Evolutionary conservation across 2,888 invertebrate species (phyloP).

Genomic region (Drosophila quasianomalipes): DNA sequence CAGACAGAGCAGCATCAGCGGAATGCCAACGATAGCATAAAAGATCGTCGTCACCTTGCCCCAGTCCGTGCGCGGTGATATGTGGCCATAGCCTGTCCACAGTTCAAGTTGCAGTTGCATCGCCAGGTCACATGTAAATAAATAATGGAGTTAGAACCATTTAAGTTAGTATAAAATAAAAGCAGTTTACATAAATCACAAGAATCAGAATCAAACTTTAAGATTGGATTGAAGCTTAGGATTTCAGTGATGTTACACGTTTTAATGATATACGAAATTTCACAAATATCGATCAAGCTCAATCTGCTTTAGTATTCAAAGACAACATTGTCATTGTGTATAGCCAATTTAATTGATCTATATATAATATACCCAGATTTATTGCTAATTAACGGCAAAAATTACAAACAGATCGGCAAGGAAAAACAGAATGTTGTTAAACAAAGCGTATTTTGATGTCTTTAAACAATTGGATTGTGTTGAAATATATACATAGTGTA

Average conservation of each 20-base stretch:
- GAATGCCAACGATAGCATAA: slow-evolving; percentile 97
- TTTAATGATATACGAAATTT: background rate
- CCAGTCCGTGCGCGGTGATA: slow-evolving; percentile 96
- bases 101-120: background rate
- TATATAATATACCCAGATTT: background rate
- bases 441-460: background rate
- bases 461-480: background rate
- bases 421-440: background rate
- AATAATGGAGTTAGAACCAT: slow-evolving; percentile 8
- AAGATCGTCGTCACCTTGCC: slow-evolving; percentile 98
- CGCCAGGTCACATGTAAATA: slow-evolving; percentile 23
- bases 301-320: background rate
- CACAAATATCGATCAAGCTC: background rate
- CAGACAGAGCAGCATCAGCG: slow-evolving; percentile 96
- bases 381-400: background rate
- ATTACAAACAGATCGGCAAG: background rate
- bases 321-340: background rate
- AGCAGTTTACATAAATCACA: background rate
- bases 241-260: background rate
- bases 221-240: background rate
- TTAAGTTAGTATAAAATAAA: background rate
- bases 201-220: background rate
- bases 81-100: slow-evolving; percentile 95
- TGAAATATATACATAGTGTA: background rate
- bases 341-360: background rate